Percentiles rank a stretch among this genome's conserved stretches.
Evolutionary conservation across 2,888 invertebrate species (phyloP).

Genomic region (Alitta virens): DNA sequence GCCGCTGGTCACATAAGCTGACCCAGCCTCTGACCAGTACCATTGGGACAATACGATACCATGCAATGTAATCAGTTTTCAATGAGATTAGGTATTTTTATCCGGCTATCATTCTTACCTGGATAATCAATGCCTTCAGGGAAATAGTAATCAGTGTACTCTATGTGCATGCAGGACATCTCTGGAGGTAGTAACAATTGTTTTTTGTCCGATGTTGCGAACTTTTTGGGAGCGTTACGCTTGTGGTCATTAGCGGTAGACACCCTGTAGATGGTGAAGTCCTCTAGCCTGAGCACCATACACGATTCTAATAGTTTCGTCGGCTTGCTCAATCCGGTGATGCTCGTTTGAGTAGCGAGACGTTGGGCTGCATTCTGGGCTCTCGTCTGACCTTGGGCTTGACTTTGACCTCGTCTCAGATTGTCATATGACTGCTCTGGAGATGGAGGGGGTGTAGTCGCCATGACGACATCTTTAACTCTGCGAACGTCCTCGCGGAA

Average conservation of each 20-base stretch:
- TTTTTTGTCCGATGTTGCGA: conserved; percentile 63
- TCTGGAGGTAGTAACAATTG: conserved; percentile 84
- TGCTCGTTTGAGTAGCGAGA: neutral
- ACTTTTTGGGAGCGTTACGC: conserved; percentile 71
- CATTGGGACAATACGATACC: too few relatives aligned
- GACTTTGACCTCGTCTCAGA: too few relatives aligned
- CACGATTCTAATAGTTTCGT: conserved; percentile 81
- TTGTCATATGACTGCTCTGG: conserved; percentile 26
- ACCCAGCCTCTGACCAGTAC: too few relatives aligned
- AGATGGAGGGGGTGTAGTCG: conserved; percentile 24
- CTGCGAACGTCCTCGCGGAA: conserved; percentile 72
- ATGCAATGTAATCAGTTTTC: too few relatives aligned
- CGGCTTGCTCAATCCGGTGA: conserved; percentile 22
- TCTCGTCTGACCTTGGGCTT: too few relatives aligned
- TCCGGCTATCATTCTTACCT: conserved; percentile 37
- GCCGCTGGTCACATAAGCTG: too few relatives aligned
- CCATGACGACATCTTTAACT: conserved; percentile 18
- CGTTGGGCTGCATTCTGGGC: too few relatives aligned
- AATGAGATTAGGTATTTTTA: too few relatives aligned
- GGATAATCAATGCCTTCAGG: conserved; percentile 67
- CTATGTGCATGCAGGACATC: conserved; percentile 88
- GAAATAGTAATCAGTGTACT: conserved; percentile 88
- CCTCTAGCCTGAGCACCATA: conserved; percentile 83
- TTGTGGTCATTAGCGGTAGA: conserved; percentile 60
- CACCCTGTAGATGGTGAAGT: conserved; percentile 84